Evolutionary conservation across 2,797 vertebrate genomes (phyloP).

Genomic region (Borostomias antarcticus): DNA sequence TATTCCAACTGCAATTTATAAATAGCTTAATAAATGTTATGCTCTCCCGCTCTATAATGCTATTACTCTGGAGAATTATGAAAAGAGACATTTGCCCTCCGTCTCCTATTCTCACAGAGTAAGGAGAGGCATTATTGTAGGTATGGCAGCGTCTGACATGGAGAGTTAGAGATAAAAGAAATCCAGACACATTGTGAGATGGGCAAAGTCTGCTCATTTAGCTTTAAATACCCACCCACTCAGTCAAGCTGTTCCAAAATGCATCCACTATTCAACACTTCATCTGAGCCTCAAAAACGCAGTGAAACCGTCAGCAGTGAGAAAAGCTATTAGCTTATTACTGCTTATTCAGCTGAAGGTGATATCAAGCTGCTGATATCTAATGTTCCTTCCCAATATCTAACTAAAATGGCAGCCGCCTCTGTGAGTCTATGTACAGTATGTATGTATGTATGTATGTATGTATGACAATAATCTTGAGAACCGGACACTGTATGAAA

Average conservation of each 20-base stretch:
- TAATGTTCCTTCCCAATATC: constrained; percentile 59
- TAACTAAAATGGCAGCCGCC: too few species aligned
- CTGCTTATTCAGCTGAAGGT: constrained; percentile 68
- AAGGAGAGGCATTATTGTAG: constrained; percentile 50
- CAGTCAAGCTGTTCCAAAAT: constrained; percentile 26
- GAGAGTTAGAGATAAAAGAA: constrained; percentile 56
- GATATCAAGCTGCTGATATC: constrained; percentile 64
- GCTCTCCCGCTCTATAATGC: constrained; percentile 56
- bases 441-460: too few species aligned
- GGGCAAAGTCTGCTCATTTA: constrained; percentile 57
- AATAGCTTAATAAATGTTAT: constrained; percentile 75
- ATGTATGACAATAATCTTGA: too few species aligned
- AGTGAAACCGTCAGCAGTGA: constrained; percentile 48
- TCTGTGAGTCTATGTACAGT: too few species aligned
- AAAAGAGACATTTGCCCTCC: constrained; percentile 71
- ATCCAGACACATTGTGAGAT: constrained; percentile 36
- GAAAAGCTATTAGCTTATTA: constrained; percentile 82
- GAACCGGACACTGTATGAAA: too few species aligned
- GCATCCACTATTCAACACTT: constrained; percentile 43
- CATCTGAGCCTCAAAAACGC: constrained; percentile 52
- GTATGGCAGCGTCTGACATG: constrained; percentile 44
- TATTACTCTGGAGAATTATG: constrained; percentile 62
- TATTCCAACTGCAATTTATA: constrained; percentile 70
- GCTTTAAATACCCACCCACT: constrained; percentile 8
- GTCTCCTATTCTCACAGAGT: constrained; percentile 54